Evolutionary conservation across 2,888 invertebrate species (phyloP), one percentile per base, ranked within the genome.

Genomic region (Papilio protenor): DNA sequence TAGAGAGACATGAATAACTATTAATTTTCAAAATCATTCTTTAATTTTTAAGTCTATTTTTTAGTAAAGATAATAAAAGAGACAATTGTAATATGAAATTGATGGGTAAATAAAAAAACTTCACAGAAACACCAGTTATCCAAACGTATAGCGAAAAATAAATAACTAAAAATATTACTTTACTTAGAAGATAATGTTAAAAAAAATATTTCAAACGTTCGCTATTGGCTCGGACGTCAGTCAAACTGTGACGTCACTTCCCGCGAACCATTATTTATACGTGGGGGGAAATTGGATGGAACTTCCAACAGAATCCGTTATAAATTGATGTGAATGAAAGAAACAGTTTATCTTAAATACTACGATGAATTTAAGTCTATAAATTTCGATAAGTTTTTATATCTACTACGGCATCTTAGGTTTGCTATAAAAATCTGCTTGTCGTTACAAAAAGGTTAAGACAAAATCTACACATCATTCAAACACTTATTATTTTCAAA

Each of bases 201-300:
- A 11, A 21, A 59, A 59, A 27, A 59, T n/a, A n/a, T 66, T 45
- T 66, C 12, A 40, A 66, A 66, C 21, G 40, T 66, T 66, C 16
- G n/a, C 66, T 66, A 27, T 61, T 61, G 40, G 40, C 0, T 45
- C 33, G 66, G 66, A n/a, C 45, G 40, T 64, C 64, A n/a, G 4
- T 40, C 45, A 40, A 40, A 45, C 66, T 40, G 66, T 40, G n/a
- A 40, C 66, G 45, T n/a, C 45, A 66, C 66, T 66, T 40, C 66
- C 66, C 5, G 66, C 66, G 45, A n/a, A 66, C 66, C 66, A 66
- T 66, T 66, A 66, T n/a, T 66, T 40, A 66, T 66, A 66, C 45
- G 66, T 66, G 11, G 40, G n/a, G 66, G 45, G 66, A 66, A 66
- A 66, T 66, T 66, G 66, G 45, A 66, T 66, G 18, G 66, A 40